phyloP scores from a whole-genome alignment of 2,888 invertebrate genomes.

The Nasonovia ribisnigri region DNA sequence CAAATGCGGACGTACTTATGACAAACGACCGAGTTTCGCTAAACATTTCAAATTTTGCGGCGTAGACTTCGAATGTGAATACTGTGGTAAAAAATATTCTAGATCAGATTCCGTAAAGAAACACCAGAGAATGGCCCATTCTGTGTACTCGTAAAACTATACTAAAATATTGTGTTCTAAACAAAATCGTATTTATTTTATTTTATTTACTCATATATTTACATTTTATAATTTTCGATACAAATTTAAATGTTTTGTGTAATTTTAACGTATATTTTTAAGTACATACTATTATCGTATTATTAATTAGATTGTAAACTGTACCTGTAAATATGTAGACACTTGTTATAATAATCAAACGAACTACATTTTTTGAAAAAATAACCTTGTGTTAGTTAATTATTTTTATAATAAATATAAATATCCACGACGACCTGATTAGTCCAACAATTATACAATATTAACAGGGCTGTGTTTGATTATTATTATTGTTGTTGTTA shows the following conservation, averaged over 20 bases:
- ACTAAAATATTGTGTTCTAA: not conserved
- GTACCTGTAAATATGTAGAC: constrained; percentile 20
- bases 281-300: constrained; percentile 3
- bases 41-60: constrained; percentile 69
- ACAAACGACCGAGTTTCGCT: constrained; percentile 65
- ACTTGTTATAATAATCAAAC: constrained; percentile 23
- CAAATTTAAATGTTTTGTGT: not conserved
- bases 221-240: constrained; percentile 4
- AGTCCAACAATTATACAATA: not conserved
- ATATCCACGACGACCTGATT: not conserved
- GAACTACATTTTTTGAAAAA: constrained; percentile 3
- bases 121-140: constrained; percentile 68
- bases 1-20: constrained; percentile 66
- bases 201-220: constrained; percentile 16
- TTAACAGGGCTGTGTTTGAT: not conserved
- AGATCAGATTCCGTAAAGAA: constrained; percentile 69
- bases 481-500: constrained; percentile 9
- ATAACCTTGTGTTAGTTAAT: constrained; percentile 18
- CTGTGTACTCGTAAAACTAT: constrained; percentile 20
- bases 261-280: not conserved
- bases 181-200: constrained; percentile 18
- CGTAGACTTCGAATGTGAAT: constrained; percentile 71
- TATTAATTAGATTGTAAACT: constrained; percentile 20
- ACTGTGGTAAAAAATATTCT: constrained; percentile 70
- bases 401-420: not conserved